Evolutionary conservation across 2,797 vertebrate species (phyloP), one percentile per base, ranked within the genome.

Genomic region (Nasua narica): DNA sequence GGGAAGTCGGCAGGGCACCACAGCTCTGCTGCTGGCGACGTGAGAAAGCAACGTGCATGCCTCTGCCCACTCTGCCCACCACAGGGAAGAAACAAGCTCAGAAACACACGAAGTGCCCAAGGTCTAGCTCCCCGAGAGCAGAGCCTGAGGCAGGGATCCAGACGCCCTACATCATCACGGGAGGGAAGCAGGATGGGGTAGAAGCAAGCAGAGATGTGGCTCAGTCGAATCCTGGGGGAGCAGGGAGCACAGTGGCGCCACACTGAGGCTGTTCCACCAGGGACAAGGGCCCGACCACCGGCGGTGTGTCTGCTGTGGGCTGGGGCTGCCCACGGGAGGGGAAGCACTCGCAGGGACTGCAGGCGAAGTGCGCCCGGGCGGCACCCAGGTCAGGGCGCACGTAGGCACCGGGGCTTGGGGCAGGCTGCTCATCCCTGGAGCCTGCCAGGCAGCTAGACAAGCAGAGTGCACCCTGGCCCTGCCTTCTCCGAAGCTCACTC

Each of bases 241-340:
- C 21, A 12, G 4, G 27, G 35, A 40, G 23, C 1, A 3, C 16
- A 8, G 1, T 2, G 6, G 50, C 32, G 10, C 4, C 43, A 23
- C 32, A 29, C 7, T 3, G 1, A 67, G 32, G 60, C 32, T 67
- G 82, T 25, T 32, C 43, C 43, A 35, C 32, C 3, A 1, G 0
- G n/a, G 82, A 43, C 74, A 25, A 16, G 83, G 11, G 14, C 43
- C 60, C 14, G 25, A 48, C 10, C 18, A 9, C 16, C 35, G 16
- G 65, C 9, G 10, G 12, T 25, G 81, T 13, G 43, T n/a, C 58
- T 16, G 43, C 5, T 14, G 2, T 14, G 12, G 46, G 14, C 9
- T 35, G 18, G 29, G 35, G 29, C 40, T 23, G 29, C 18, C 37
- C 2, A 13, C 7, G 7, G 58, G 60, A 65, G 81, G 81, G 11